A percentile compares a stretch with the other conserved stretches of the same genome.
These are phyloP conservation scores for Andrena camellia DNA, from an alignment of 2,888 invertebrate genomes.

Conservation along the genomic window DNA sequence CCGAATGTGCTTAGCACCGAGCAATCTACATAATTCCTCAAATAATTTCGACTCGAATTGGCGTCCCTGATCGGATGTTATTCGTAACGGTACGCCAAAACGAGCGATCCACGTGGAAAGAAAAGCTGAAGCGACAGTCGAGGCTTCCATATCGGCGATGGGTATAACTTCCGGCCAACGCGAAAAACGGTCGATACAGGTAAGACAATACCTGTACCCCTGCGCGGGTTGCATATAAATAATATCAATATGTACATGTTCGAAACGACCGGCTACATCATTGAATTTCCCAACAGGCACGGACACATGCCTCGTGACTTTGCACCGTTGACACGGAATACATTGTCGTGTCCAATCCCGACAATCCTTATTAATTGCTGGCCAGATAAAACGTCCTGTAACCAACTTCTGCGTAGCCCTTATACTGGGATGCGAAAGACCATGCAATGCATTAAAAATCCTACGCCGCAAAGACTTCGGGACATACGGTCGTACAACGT, in stretches of 20 bases:
- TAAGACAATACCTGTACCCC: conserved; percentile 76
- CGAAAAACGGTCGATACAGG: conserved; percentile 75
- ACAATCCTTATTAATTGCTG: conserved; percentile 11
- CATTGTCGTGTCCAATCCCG: not conserved
- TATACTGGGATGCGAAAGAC: not conserved
- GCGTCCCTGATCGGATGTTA: conserved; percentile 66
- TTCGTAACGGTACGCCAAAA: conserved; percentile 53
- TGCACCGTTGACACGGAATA: conserved; percentile 1
- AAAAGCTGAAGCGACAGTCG: conserved; percentile 52
- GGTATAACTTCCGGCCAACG: conserved; percentile 68
- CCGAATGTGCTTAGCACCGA: too few species aligned
- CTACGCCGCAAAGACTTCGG: not conserved
- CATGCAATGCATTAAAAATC: not conserved
- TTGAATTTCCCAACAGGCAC: not conserved
- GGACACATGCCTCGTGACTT: not conserved
- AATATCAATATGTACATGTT: conserved; percentile 11
- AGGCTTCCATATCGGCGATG: conserved; percentile 46
- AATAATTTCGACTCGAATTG: too few species aligned
- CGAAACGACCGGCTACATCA: not conserved
- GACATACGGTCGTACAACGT: not conserved
- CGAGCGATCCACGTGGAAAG: conserved; percentile 49
- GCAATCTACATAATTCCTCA: too few species aligned
- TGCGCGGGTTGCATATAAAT: conserved; percentile 1
- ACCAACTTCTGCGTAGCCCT: not conserved
- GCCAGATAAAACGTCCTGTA: conserved; percentile 9